phyloP scores from a whole-genome alignment of 2,113 vertebrate genomes.

The Dasyurus viverrinus region DNA sequence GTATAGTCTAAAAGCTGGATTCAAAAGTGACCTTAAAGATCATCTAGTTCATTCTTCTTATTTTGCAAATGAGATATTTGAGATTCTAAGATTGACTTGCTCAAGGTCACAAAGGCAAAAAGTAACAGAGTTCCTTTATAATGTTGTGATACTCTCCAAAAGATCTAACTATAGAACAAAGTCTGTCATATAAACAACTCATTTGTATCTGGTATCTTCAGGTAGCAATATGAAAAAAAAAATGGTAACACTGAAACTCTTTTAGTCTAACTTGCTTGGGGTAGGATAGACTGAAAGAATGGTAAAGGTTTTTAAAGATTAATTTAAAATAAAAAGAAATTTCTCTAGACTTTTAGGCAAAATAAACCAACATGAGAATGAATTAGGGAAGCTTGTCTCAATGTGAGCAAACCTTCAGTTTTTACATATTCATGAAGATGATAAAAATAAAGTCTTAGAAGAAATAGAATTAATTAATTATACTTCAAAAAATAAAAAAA shows the following conservation, averaged over 20 bases:
- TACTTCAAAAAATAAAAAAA: not conserved
- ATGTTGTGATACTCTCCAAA: no score
- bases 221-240: no score
- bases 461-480: not conserved
- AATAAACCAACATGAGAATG: conserved; percentile 24
- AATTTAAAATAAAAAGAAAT: conserved; percentile 28
- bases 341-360: conserved; percentile 15
- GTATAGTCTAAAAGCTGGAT: no score
- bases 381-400: conserved; percentile 1
- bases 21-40: no score
- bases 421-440: not conserved
- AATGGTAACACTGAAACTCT: not conserved
- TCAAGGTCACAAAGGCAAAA: no score
- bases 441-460: not conserved
- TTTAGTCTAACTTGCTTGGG: not conserved
- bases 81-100: no score
- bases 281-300: not conserved
- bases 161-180: no score
- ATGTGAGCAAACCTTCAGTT: not conserved
- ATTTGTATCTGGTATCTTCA: no score
- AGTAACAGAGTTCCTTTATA: no score
- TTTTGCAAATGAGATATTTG: no score
- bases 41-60: no score
- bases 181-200: no score
- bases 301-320: not conserved